Conservation (phyloP, 2,113 vertebrate species). For the Pachyramphus minor region DNA sequence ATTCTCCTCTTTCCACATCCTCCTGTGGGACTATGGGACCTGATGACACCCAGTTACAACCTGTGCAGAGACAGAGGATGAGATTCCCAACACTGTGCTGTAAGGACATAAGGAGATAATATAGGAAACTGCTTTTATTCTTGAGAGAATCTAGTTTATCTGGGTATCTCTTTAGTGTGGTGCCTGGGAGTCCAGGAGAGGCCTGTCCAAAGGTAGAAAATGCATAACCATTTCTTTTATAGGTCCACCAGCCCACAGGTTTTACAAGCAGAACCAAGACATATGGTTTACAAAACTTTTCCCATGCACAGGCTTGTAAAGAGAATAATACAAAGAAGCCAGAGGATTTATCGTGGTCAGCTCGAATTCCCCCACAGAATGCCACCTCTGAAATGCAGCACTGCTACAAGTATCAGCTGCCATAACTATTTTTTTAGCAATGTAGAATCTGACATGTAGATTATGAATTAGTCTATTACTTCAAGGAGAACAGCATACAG, state of each 20-base stretch:
- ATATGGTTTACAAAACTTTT: rapidly evolving
- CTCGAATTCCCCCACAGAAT: neutral
- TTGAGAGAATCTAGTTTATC: neutral
- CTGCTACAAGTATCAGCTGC: neutral
- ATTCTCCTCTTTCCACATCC: neutral
- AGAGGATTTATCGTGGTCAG: rapidly evolving
- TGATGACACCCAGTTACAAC: neutral
- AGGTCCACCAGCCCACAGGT: neutral
- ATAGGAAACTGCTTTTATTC: neutral
- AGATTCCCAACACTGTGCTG: neutral
- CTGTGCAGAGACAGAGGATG: neutral
- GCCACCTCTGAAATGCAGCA: neutral
- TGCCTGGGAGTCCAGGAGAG: neutral
- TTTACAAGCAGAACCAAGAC: neutral
- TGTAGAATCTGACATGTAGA: neutral
- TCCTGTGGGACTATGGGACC: neutral
- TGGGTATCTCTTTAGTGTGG: rapidly evolving
- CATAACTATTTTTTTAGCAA: neutral
- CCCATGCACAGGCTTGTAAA: neutral
- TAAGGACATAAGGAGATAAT: neutral
- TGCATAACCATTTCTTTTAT: neutral
- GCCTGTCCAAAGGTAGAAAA: neutral
- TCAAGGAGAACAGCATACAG: neutral
- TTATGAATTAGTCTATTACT: neutral
- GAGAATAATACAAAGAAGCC: neutral